Percentiles rank a stretch among this genome's conserved stretches.
These are phyloP conservation scores for Anabas testudineus DNA, from an alignment of 2,797 vertebrate species.

Conservation along the genomic window DNA sequence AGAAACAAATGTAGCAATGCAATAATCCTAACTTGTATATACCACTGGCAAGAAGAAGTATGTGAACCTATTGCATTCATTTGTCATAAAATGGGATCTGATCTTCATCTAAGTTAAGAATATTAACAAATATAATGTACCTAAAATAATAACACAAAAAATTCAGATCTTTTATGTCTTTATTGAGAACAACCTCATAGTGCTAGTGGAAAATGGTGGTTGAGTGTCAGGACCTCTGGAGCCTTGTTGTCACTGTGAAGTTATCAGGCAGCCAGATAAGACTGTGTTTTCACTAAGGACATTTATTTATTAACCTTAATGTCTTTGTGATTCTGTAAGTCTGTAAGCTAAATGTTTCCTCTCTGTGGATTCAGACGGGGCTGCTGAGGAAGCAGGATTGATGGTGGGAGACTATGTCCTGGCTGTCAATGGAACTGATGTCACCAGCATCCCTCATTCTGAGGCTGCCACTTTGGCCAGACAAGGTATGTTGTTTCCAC, in stretches of 20 bases:
- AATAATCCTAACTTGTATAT: too few species aligned
- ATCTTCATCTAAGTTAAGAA: too few species aligned
- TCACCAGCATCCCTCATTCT: constrained; percentile 90
- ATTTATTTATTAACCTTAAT: neutral
- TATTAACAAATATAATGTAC: too few species aligned
- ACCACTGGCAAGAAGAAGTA: too few species aligned
- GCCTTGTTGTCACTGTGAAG: neutral
- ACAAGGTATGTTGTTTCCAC: constrained; percentile 82
- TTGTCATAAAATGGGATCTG: too few species aligned
- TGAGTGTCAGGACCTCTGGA: neutral
- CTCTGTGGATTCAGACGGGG: constrained; percentile 84
- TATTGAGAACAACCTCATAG: too few species aligned
- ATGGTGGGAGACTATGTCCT: constrained; percentile 90
- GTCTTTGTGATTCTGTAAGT: neutral
- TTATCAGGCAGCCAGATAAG: neutral
- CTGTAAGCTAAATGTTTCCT: neutral
- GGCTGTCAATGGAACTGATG: constrained; percentile 92
- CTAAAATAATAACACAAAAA: too few species aligned
- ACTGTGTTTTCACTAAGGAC: neutral
- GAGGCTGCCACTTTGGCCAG: constrained; percentile 91
- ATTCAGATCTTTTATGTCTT: too few species aligned
- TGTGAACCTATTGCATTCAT: too few species aligned
- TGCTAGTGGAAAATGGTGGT: too few species aligned
- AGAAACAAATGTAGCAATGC: neutral
- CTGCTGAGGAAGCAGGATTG: constrained; percentile 92